Conservation (phyloP, 1,140 invertebrate genomes). For the Chionoecetes opilio region DNA sequence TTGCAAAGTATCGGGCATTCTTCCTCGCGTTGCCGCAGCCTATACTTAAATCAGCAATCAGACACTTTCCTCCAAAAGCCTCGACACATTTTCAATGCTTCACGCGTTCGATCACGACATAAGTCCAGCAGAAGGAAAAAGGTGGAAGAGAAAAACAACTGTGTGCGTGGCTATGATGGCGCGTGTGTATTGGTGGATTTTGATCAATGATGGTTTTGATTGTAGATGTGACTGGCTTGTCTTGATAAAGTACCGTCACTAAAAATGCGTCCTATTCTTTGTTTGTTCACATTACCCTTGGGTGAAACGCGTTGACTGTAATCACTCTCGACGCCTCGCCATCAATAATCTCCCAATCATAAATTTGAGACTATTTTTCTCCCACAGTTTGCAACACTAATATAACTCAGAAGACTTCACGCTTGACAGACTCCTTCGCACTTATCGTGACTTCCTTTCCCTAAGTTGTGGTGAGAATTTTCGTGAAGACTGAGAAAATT, state of each 20-base stretch:
- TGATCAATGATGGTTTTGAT: background rate
- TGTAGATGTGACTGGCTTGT: background rate
- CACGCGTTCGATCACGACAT: background rate
- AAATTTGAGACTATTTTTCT: background rate
- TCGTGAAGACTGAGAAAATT: no score
- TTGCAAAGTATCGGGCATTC: background rate
- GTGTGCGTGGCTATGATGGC: background rate
- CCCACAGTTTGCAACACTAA: background rate
- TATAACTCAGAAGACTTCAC: slow-evolving; percentile 20
- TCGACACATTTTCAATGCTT: background rate
- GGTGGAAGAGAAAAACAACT: background rate
- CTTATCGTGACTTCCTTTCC: slow-evolving; percentile 2
- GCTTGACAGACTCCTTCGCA: background rate
- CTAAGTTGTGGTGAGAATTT: no score
- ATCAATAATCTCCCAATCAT: background rate
- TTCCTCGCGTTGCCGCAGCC: background rate
- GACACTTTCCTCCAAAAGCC: background rate
- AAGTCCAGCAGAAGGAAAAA: background rate
- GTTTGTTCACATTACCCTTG: background rate
- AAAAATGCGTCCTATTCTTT: background rate
- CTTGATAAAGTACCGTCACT: background rate
- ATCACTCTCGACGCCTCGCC: background rate
- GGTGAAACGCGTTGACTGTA: background rate
- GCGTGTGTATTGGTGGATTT: background rate
- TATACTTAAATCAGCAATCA: slow-evolving; percentile 17